Conservation (phyloP, 2,797 vertebrate species). For the Manis crassicaudata region DNA sequence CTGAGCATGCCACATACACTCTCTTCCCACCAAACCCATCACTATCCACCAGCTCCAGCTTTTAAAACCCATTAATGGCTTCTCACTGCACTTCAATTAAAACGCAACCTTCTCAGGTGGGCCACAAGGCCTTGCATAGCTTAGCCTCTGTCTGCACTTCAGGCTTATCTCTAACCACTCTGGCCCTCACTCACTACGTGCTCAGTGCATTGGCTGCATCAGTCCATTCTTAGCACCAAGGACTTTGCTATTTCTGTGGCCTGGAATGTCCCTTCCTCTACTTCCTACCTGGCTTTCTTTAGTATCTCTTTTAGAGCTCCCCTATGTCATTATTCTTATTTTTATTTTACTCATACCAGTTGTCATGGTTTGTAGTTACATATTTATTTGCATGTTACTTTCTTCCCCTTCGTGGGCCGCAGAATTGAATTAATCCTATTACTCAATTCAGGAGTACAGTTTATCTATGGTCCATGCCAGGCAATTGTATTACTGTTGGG, state of each 20-base stretch:
- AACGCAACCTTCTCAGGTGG: not conserved
- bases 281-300: not conserved
- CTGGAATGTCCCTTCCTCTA: not conserved
- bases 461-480: not conserved
- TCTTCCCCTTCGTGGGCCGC: not conserved
- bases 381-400: not conserved
- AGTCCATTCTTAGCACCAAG: not conserved
- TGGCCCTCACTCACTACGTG: not conserved
- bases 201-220: not conserved
- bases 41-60: not conserved
- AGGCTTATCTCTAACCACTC: not conserved
- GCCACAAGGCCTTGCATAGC: not conserved
- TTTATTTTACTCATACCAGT: not conserved
- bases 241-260: not conserved
- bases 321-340: not conserved
- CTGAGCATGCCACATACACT: not conserved
- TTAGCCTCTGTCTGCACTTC: not conserved
- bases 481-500: not conserved
- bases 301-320: not conserved
- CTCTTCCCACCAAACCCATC: not conserved
- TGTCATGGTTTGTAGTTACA: not conserved
- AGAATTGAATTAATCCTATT: not conserved
- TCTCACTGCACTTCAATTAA: not conserved
- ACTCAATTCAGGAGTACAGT: not conserved
- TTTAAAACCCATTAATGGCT: constrained; percentile 35